Evolutionary conservation across 2,888 invertebrate genomes (phyloP).

Genomic region (Electrophaes corylata): DNA sequence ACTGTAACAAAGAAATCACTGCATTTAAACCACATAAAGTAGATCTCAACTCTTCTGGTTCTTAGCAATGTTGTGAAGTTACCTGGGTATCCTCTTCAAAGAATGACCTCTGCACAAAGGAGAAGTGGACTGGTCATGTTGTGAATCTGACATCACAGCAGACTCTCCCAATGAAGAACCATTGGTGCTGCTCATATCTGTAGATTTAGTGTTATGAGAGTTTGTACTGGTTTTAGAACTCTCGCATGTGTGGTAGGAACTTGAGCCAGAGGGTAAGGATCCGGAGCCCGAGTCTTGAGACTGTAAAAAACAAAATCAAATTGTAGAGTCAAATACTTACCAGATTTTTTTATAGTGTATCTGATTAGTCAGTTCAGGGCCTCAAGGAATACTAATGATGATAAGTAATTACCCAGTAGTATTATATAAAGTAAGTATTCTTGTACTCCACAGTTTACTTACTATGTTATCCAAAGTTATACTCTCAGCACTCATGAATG

Average conservation of each 20-base stretch:
- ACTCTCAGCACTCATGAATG: slow-evolving; percentile 89
- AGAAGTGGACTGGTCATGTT: slow-evolving; percentile 83
- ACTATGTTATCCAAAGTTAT: slow-evolving; percentile 67
- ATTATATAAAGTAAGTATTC: neutral
- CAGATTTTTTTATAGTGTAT: too few relatives aligned
- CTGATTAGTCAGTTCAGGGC: too few relatives aligned
- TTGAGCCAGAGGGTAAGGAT: slow-evolving; percentile 67
- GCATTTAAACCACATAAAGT: too few relatives aligned
- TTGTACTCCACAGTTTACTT: slow-evolving; percentile 42
- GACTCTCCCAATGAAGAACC: slow-evolving; percentile 75
- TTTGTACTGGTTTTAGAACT: slow-evolving; percentile 72
- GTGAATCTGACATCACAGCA: slow-evolving; percentile 70
- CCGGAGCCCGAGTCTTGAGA: slow-evolving; percentile 70
- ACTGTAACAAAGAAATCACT: slow-evolving; percentile 43
- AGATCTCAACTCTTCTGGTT: too few relatives aligned
- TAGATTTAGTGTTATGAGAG: slow-evolving; percentile 70
- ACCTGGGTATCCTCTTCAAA: slow-evolving; percentile 77
- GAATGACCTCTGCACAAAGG: slow-evolving; percentile 82
- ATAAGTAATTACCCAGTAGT: too few relatives aligned
- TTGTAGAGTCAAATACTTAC: neutral
- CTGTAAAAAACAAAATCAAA: slow-evolving; percentile 44
- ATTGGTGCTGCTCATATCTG: slow-evolving; percentile 77
- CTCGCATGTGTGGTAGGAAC: slow-evolving; percentile 79
- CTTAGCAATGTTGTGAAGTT: slow-evolving; percentile 1
- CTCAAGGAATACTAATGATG: too few relatives aligned